Evolutionary conservation across 2,888 invertebrate genomes (phyloP), one percentile per base, ranked within the genome.

Genomic region (Drosophila nigricruria): DNA sequence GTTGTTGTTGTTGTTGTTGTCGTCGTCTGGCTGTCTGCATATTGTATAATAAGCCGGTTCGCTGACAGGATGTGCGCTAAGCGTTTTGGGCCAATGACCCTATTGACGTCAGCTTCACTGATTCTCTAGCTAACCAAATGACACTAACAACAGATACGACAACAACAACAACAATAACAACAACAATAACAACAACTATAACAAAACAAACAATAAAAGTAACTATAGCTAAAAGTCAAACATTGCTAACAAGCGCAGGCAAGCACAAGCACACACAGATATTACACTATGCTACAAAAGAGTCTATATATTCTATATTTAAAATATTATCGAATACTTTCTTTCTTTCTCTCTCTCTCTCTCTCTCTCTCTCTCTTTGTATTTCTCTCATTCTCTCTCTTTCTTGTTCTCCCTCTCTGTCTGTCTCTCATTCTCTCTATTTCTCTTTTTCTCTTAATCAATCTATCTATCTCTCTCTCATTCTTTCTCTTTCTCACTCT

Each of bases 1-100:
- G 49, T 12, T 60, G 25, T 50, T 61, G 47, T 43, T 54, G 42
- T 10, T 47, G 45, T 34, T 56, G 43, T 5, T 57, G 45, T 34
- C 54, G n/a, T 43, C 56, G 42, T 20, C 49, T 60, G 30, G 23
- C 27, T 61, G 75, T 66, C 62, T 61, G 62, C 34, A 56, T 61
- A 78, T 82, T 82, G 82, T 82, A 82, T 82, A 82, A 82, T 76
- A 73, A 65, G 71, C 82, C 71, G 73, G 73, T 81, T 83, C 67
- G 53, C 62, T 53, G 80, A 70, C 85, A 82, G 82, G 86, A 82
- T 85, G 70, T 82, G 60, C 61, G 77, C 64, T 71, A 74, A 78
- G 71, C 74, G 40, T 25, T 36, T 47, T 43, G 57, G 72, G 66
- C 68, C 72, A 77, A 66, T 73, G 69, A 84, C 74, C 79, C 70